Conservation (phyloP, 2,888 invertebrate genomes). For the Parnassius mnemosyne region DNA sequence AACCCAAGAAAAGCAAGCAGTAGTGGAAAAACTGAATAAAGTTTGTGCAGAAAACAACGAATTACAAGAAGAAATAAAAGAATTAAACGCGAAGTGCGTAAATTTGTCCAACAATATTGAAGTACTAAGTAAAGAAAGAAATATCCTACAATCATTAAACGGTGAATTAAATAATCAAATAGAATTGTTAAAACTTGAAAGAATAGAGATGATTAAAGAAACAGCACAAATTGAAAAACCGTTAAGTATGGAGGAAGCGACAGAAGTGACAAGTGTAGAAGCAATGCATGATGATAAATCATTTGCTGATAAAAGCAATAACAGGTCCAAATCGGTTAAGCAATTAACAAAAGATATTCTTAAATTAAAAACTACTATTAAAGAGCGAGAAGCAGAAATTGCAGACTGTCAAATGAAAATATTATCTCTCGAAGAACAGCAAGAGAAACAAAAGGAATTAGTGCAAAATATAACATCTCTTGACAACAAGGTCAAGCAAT, state of each 20-base stretch:
- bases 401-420: conserved; percentile 77
- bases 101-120: conserved; percentile 66
- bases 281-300: conserved; percentile 62
- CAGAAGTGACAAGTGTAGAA: conserved; percentile 52
- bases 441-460: conserved; percentile 67
- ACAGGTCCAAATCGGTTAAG: conserved; percentile 67
- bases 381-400: conserved; percentile 76
- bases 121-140: conserved; percentile 69
- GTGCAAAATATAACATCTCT: conserved; percentile 53
- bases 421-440: conserved; percentile 71
- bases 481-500: conserved; percentile 64
- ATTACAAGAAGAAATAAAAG: conserved; percentile 70
- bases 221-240: conserved; percentile 62
- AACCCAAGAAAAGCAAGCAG: conserved; percentile 84
- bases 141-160: conserved; percentile 55
- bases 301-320: conserved; percentile 57
- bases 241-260: conserved; percentile 49
- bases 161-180: conserved; percentile 64
- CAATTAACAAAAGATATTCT: conserved; percentile 77
- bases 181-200: conserved; percentile 65
- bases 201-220: conserved; percentile 67
- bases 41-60: conserved; percentile 81
- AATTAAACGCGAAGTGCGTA: conserved; percentile 75
- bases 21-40: conserved; percentile 84
- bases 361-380: conserved; percentile 71